Base-by-base conservation (phyloP, 2,797 vertebrate genomes). In the Sylvia borin region DNA sequence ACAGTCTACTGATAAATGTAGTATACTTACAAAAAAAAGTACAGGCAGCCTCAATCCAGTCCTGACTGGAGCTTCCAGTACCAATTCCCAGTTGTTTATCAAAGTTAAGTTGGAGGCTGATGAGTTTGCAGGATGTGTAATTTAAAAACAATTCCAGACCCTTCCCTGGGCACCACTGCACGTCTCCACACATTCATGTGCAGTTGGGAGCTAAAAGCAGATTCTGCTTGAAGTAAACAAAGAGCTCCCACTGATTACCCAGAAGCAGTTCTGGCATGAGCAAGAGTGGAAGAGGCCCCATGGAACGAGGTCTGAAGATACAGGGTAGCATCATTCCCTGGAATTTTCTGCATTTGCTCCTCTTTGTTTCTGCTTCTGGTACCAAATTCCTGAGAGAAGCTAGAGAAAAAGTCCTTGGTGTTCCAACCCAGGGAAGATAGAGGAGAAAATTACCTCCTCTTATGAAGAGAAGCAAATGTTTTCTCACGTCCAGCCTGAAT, bases 1-100 rank as follows among this genome's bases (percentile, higher is more conserved):
- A 85, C 22, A 48, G 54, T 7, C 61, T 66, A 11, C 87, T 91
- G 92, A 93, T 90, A 92, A 92, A 87, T 31, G 62, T 1, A 32
- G 21, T 4, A 10, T 6, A 38, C 38, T 51, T 16, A 68, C 34
- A 68, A 68, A 92, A 79, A 79, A 93, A 81, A 76, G 38, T 12
- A 40, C 1, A 13, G 25, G 47, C 66, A 67, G 8, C 21, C 51
- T 42, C 79, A 86, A 10, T n/a, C 57, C 75, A 68, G 66, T 32
- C 65, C 54, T 55, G 26, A n/a, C 25, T 43, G 65, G 68, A 77
- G 50, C 50, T 91, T 40, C 38, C 82, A 90, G 29, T 38, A 83
- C 87, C 5, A 9, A 32, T 66, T 84, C 66, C 43, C 64, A 53
- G 32, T 27, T 83, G 70, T 81, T 88, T 82, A 43, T 76, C 71